Percentiles rank a stretch among this genome's conserved stretches.
phyloP scores from a whole-genome alignment of 2,888 invertebrate genomes.

The Myopa testacea region DNA sequence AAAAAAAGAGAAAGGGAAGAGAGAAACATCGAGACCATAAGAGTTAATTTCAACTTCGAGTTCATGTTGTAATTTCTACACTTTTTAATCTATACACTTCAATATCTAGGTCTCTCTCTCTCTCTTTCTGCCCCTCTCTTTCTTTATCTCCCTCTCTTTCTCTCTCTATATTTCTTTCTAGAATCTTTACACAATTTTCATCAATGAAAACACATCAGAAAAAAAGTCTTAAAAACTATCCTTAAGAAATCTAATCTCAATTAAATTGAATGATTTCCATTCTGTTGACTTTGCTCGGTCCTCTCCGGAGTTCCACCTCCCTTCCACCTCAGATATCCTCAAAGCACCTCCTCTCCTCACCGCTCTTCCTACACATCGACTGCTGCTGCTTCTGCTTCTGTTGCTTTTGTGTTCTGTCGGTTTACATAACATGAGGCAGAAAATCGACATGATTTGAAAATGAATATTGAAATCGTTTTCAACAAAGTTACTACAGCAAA shows the following conservation, averaged over 20 bases:
- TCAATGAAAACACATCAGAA: too few relatives aligned
- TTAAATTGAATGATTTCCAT: too few relatives aligned
- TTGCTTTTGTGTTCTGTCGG: not conserved
- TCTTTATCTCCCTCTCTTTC: not conserved
- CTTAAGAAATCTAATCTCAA: too few relatives aligned
- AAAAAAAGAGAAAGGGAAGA: not conserved
- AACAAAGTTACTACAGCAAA: not conserved
- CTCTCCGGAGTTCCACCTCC: not conserved
- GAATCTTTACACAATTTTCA: not conserved
- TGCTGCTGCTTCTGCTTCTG: too few relatives aligned
- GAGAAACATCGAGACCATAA: not conserved
- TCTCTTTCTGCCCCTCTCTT: not conserved
- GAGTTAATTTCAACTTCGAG: not conserved
- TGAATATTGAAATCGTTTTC: not conserved
- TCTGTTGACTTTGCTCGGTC: not conserved
- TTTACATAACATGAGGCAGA: not conserved
- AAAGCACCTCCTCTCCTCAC: not conserved
- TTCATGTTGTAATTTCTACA: not conserved
- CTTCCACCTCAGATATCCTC: too few relatives aligned
- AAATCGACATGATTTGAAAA: not conserved
- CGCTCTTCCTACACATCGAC: not conserved
- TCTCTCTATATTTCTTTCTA: not conserved
- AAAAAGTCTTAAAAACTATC: too few relatives aligned
- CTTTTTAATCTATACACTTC: not conserved
- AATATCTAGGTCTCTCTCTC: not conserved